Base-by-base conservation (phyloP, 1,140 invertebrate genomes). In the Lysiphlebus fabarum region DNA sequence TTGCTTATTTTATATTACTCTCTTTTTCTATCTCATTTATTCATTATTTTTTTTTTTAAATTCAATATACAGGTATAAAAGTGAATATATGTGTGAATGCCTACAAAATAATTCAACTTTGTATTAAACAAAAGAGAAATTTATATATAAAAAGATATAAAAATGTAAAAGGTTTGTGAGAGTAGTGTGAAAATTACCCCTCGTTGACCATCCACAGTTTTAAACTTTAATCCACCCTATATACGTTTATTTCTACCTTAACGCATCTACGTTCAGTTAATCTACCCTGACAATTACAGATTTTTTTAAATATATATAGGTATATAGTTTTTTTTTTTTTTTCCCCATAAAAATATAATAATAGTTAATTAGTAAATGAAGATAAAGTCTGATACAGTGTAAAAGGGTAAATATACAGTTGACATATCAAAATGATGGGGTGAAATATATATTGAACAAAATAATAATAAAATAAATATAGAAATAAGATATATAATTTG, bases 41-140 rank as follows among this genome's bases (percentile, higher is more conserved):
- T 26, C 17, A 26, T 26, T 26, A 1, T 26, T 26, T 26, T 26
- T 26, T 26, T 26, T 26, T 71, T 70, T 53, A 43, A 64, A 70
- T 65, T 66, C 57, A 47, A 45, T 51, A 56, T 63, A 51, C 34
- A 12, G 43, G 33, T 44, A 7, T 11, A 12, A 0, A 10, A 36
- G 10, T n/a, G 2, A 37, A 4, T 5, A 4, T 41, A 41, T 41
- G 41, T 45, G 41, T 54, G 40, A 17, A 54, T 54, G 51, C 26
- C n/a, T 14, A 38, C 26, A 17, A 7, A 54, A 34, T 54, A 41
- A 41, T 11, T 3, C 7, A 45, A 26, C 17, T 26, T 4, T 26
- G 44, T 45, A 14, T n/a, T n/a, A 45, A 2, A 45, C 11, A 45
- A 45, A 45, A 17, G 40, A 41, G 42, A 41, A n/a, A n/a, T n/a